Evolutionary conservation across 2,888 invertebrate genomes (phyloP), one percentile per base, ranked within the genome.

Genomic region (Liodrosophila aerea): DNA sequence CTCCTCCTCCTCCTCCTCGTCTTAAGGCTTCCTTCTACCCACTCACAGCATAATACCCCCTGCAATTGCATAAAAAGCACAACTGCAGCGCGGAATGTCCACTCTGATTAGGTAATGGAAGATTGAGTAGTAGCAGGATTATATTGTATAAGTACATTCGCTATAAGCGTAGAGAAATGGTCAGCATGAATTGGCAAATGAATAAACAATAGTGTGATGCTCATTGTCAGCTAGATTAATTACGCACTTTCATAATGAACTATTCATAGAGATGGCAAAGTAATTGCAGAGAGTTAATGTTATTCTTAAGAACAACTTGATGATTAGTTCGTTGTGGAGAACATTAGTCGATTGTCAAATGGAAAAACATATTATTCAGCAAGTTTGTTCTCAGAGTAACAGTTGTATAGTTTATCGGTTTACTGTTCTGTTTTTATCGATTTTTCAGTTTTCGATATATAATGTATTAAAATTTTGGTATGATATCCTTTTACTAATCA

Each of bases 201-300:
- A 1, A 7, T 5, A 29, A 63, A 71, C 61, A 76, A 70, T 60
- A 18, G 2, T 2, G 9, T 4, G 5, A 5, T 4, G 31, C 11
- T 22, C 50, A 53, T 45, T 57, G 69, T 59, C 51, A 52, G 59
- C 36, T 36, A 13, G 56, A 59, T 76, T 87, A 85, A 83, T 86
- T 81, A 73, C 81, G 64, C 53, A 52, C 46, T 53, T 73, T 66
- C 57, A 41, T 72, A 39, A 39, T 39, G 18, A 39, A 4, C 15
- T 22, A 2, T 8, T 15, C 4, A 5, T 16, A 37, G 5, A 9
- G 16, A 13, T 15, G 12, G 34, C 29, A 7, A 9, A 29, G 8
- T 29, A 29, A 7, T 1, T 7, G 12, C 34, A 12, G n/a, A 11
- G 7, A n/a, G n/a, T n/a, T n/a, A n/a, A n/a, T n/a, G n/a, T n/a